A percentile compares a stretch with the other conserved stretches of the same genome.
phyloP scores from a whole-genome alignment of 2,113 vertebrate genomes.

The Illadopsis cleaveri region DNA sequence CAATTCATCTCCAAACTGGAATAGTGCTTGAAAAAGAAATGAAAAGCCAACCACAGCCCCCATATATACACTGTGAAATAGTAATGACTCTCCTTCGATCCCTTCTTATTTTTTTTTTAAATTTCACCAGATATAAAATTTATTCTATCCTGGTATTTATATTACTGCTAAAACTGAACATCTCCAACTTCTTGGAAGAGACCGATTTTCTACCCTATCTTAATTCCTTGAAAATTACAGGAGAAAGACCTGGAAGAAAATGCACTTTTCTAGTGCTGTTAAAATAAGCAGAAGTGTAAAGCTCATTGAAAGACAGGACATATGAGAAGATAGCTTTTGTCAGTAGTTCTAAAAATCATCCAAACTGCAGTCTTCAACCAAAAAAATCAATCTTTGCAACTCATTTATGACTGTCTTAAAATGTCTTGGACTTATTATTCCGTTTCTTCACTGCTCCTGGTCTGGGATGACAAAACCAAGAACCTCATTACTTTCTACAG shows the following conservation, averaged over 20 bases:
- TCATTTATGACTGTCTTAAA: not conserved
- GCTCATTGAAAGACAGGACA: not conserved
- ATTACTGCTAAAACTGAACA: not conserved
- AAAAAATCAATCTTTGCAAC: not conserved
- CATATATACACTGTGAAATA: not conserved
- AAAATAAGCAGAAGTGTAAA: not conserved
- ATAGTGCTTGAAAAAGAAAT: not conserved
- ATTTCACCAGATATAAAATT: not conserved
- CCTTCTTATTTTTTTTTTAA: not conserved
- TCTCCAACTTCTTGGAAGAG: not conserved
- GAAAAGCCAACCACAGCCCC: not conserved
- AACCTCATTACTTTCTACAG: not conserved
- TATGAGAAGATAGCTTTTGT: not conserved
- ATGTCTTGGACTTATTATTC: not conserved
- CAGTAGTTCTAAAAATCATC: not conserved
- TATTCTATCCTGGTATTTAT: not conserved
- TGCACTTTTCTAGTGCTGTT: not conserved
- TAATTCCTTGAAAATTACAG: not conserved
- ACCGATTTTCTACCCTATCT: not conserved
- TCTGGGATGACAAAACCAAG: not conserved
- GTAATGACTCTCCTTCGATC: not conserved
- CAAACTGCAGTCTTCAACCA: not conserved
- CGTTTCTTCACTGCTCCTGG: not conserved
- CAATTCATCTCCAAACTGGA: not conserved
- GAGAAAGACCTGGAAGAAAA: not conserved